Conservation (phyloP, 1,140 invertebrate species). For the Drosophila ohnishii region DNA sequence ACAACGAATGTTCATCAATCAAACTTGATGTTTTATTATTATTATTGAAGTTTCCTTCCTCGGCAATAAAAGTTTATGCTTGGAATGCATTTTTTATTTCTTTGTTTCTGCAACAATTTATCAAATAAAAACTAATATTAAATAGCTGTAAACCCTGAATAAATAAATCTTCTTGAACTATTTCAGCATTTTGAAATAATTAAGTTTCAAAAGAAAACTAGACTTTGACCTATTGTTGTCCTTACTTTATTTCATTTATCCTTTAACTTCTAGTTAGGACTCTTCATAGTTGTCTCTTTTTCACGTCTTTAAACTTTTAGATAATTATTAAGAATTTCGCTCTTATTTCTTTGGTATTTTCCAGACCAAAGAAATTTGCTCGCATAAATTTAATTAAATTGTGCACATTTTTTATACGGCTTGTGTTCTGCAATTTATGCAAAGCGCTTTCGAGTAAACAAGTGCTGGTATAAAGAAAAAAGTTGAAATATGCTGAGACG, state of each 20-base stretch:
- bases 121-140: too few relatives aligned
- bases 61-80: too few relatives aligned
- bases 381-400: slow-evolving; percentile 48
- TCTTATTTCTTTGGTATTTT: slow-evolving; percentile 16
- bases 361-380: slow-evolving; percentile 21
- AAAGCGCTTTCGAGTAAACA: slow-evolving; percentile 64
- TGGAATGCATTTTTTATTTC: too few relatives aligned
- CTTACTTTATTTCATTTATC: not conserved
- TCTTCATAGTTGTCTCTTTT: not conserved
- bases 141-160: too few relatives aligned
- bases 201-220: too few relatives aligned
- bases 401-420: slow-evolving; percentile 23
- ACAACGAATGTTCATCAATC: not conserved
- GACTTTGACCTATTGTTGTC: too few relatives aligned
- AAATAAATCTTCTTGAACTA: accelerated
- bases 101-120: too few relatives aligned
- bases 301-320: not conserved
- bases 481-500: slow-evolving; percentile 64
- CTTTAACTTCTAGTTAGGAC: not conserved
- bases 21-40: not conserved
- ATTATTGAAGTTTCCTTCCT: not conserved
- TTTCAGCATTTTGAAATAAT: not conserved
- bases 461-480: slow-evolving; percentile 13
- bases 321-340: not conserved
- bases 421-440: slow-evolving; percentile 58